A percentile compares a stretch with the other conserved stretches of the same genome.
Evolutionary conservation across 2,113 vertebrate species (phyloP).

Genomic region (Oriolus oriolus): DNA sequence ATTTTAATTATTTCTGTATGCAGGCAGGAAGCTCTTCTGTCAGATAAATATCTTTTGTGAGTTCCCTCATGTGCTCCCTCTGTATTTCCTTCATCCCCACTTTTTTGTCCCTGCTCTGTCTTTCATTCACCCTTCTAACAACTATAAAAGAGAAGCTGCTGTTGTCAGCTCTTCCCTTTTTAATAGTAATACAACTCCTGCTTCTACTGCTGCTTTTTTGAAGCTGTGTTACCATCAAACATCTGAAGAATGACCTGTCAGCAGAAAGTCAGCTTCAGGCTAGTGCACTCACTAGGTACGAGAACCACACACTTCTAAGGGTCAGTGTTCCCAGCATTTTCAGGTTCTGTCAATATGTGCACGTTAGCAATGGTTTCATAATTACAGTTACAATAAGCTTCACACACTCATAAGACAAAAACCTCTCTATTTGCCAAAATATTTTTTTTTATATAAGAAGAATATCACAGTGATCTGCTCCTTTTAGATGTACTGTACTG

Average conservation of each 20-base stretch:
- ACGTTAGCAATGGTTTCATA: neutral
- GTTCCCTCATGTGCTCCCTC: neutral
- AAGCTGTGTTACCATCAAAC: neutral
- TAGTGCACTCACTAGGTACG: neutral
- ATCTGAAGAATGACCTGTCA: neutral
- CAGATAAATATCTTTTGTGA: neutral
- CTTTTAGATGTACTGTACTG: neutral
- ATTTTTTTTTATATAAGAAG: neutral
- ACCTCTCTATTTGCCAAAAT: neutral
- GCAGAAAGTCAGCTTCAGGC: neutral
- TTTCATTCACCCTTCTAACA: neutral
- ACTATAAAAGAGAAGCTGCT: neutral
- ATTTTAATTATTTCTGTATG: neutral
- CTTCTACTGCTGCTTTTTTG: neutral
- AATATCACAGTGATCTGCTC: neutral
- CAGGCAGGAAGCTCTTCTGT: neutral
- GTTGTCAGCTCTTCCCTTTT: neutral
- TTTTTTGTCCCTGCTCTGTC: neutral
- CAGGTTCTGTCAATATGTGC: neutral
- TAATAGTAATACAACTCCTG: neutral
- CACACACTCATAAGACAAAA: neutral
- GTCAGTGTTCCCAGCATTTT: neutral
- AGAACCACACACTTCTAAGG: neutral
- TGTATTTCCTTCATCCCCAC: neutral
- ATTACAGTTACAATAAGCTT: neutral